phyloP scores from a whole-genome alignment of 2,113 vertebrate genomes.

The Romanogobio albipinnatus region DNA sequence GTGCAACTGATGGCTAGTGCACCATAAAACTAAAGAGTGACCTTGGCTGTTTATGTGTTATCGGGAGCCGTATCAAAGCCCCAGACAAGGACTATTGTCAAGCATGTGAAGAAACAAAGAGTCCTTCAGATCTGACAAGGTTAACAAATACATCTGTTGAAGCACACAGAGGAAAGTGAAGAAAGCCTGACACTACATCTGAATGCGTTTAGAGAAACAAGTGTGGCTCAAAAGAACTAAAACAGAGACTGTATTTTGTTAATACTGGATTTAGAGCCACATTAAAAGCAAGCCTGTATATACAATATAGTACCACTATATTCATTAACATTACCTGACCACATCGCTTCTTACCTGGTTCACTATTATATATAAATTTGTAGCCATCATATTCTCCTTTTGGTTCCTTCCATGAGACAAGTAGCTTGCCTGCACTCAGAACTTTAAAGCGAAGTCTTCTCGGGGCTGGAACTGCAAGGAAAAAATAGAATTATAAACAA shows the following conservation, averaged over 20 bases:
- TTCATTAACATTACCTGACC: neutral
- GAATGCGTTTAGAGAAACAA: neutral
- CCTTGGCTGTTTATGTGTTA: constrained; percentile 39
- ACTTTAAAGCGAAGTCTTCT: constrained; percentile 77
- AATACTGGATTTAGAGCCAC: neutral
- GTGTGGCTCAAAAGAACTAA: neutral
- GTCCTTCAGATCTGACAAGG: constrained; percentile 1
- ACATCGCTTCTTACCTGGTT: constrained; percentile 68
- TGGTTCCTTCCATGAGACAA: constrained; percentile 77
- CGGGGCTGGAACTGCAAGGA: constrained; percentile 72
- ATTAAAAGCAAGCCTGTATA: neutral
- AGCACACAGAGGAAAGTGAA: neutral
- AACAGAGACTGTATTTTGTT: neutral
- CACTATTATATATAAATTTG: constrained; percentile 73
- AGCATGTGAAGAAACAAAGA: constrained; percentile 3
- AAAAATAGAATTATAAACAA: constrained; percentile 35
- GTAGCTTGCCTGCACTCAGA: constrained; percentile 69
- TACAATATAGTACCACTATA: neutral
- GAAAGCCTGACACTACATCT: neutral
- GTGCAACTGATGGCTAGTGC: constrained; percentile 32
- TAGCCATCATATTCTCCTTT: constrained; percentile 79
- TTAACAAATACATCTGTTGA: constrained; percentile 22
- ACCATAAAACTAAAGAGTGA: constrained; percentile 34
- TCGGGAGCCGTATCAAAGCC: neutral
- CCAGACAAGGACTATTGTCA: constrained; percentile 23